Base-by-base conservation (phyloP, 2,113 vertebrate genomes). In the Opisthocomus hoazin region DNA sequence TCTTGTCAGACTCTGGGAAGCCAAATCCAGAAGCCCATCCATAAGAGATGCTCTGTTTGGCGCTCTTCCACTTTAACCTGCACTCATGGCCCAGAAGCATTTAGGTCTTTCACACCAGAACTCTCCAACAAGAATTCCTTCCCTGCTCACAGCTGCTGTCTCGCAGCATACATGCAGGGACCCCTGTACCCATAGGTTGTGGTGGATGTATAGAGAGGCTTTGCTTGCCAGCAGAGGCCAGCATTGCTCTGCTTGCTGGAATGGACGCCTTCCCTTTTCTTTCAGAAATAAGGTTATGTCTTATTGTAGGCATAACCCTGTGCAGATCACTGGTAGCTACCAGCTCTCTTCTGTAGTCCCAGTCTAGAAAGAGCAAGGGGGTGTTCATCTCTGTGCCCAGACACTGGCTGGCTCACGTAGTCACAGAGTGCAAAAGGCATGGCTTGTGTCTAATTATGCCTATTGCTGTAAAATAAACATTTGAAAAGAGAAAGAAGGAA, bases 171-270 rank as follows among this genome's bases (percentile, higher is more conserved):
- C 3, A 7, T 6, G 23, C 18, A 9, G 74, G 77, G 15, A 26
- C 22, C 15, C 29, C 39, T 21, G n/a, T 6, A 9, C 3, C 39
- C 15, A 1, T 12, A 4, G 5, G 0, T 36, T 23, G 15, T 11
- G 16, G n/a, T 7, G 66, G 50, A 39, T 34, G 10, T 20, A 21
- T 2, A 24, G 73, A 69, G 51, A 39, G 61, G 76, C 50, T 65
- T 30, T 34, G 29, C 39, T 64, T 82, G 81, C 96, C 97, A 97
- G 96, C 92, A 97, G 97, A 81, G 97, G 96, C 92, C 96, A 97
- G 92, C 89, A 77, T 68, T 93, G 78, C 87, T 71, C 95, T 51
- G 78, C 77, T 73, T 61, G 41, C 65, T 30, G 12, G 6, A 1
- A 1, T 14, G 37, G 39, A 46, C 57, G 30, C 11, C 0, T 11